These are phyloP conservation scores for Cerastis leucographa DNA, from an alignment of 2,888 invertebrate genomes.

Conservation along the genomic window DNA sequence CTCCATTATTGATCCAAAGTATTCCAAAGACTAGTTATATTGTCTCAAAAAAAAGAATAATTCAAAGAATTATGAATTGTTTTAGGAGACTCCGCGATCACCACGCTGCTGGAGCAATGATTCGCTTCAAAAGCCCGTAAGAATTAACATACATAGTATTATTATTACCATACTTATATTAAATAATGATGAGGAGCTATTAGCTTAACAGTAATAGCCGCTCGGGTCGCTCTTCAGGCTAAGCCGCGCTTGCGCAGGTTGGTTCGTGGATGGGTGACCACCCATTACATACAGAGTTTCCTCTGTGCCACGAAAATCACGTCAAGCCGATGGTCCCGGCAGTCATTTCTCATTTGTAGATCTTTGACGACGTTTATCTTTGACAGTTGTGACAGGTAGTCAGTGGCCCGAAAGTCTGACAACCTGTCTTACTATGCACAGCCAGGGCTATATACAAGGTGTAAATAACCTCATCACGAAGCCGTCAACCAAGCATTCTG, in stretches of 20 bases:
- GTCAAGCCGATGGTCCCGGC: too few species aligned
- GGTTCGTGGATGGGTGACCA: too few species aligned
- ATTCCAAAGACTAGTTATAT: not conserved
- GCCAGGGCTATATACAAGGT: too few species aligned
- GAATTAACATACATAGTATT: not conserved
- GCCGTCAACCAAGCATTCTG: too few species aligned
- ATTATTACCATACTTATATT: not conserved
- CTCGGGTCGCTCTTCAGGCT: not conserved
- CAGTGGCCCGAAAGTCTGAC: not conserved
- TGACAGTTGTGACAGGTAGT: not conserved
- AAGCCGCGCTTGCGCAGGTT: too few species aligned
- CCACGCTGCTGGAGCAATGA: constrained; percentile 33
- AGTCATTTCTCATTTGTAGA: not conserved
- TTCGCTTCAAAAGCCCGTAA: constrained; percentile 48
- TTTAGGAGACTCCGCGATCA: constrained; percentile 52
- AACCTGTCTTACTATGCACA: not conserved
- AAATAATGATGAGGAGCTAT: not conserved
- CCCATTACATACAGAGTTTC: too few species aligned
- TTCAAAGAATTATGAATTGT: constrained; percentile 29
- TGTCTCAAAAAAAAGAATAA: not conserved
- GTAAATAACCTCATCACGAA: too few species aligned
- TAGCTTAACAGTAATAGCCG: not conserved
- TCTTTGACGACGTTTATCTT: too few species aligned
- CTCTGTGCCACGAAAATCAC: too few species aligned
- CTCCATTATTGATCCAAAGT: not conserved